These are phyloP conservation scores for Brachypodius melanocephalos DNA, from an alignment of 2,113 vertebrate genomes.

Conservation along the genomic window DNA sequence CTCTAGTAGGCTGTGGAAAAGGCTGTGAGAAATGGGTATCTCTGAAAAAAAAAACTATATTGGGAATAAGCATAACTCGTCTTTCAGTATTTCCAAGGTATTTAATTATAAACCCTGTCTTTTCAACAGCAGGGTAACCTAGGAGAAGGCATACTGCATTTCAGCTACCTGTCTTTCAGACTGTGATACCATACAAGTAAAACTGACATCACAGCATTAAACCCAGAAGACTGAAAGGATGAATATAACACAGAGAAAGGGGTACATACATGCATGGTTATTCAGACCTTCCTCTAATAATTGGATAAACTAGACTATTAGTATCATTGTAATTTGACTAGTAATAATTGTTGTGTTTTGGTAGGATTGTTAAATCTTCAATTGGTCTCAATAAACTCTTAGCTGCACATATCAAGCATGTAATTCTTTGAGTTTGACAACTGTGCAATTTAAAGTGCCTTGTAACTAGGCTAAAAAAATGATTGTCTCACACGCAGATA, in stretches of 20 bases:
- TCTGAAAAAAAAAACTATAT: neutral
- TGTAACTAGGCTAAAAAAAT: neutral
- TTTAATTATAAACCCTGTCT: neutral
- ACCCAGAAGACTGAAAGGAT: neutral
- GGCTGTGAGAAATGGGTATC: neutral
- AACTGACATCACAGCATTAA: neutral
- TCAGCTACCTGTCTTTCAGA: neutral
- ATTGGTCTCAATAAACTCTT: neutral
- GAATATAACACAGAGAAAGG: neutral
- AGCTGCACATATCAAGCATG: neutral
- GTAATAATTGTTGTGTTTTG: neutral
- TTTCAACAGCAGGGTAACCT: neutral
- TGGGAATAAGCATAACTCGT: neutral
- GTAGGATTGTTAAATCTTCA: neutral
- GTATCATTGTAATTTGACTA: neutral
- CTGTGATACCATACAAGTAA: neutral
- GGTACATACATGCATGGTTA: neutral
- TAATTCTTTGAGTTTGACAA: neutral
- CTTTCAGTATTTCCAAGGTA: neutral
- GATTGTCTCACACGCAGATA: neutral
- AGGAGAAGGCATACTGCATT: neutral
- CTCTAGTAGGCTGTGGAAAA: neutral
- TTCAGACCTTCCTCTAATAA: neutral
- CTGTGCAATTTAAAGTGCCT: neutral
- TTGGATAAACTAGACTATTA: neutral